Percentiles rank a stretch among this genome's conserved stretches.
Evolutionary conservation across 2,797 vertebrate genomes (phyloP).

Genomic region (Cacajao melanocephalus): DNA sequence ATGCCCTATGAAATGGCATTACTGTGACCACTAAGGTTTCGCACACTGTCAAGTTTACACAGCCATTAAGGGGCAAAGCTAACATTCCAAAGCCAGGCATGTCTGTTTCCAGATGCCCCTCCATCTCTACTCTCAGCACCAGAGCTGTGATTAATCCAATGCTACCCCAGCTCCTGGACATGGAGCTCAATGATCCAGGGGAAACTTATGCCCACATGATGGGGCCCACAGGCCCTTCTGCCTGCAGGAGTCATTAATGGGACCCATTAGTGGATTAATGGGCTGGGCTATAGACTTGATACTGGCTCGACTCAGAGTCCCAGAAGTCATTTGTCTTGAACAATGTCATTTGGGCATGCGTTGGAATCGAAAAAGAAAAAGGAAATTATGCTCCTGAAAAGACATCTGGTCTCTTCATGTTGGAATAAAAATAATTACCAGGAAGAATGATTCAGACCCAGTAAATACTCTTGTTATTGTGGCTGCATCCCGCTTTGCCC

Average conservation of each 20-base stretch:
- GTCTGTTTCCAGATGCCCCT: background rate
- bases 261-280: background rate
- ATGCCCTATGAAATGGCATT: background rate
- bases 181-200: background rate
- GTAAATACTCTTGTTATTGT: background rate
- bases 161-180: background rate
- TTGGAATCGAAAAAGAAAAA: background rate
- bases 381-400: background rate
- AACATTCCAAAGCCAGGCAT: background rate
- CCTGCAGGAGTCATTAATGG: background rate
- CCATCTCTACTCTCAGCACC: background rate
- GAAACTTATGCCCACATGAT: background rate
- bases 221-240: background rate
- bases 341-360: background rate
- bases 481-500: background rate
- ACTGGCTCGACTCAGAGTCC: background rate
- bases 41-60: background rate
- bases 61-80: background rate
- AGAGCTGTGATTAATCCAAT: background rate
- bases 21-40: background rate
- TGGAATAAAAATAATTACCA: slow-evolving; percentile 39
- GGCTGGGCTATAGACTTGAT: background rate
- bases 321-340: background rate
- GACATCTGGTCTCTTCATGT: background rate
- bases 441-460: slow-evolving; percentile 18